phyloP scores from a whole-genome alignment of 2,113 vertebrate species.

The Mungos mungo region DNA sequence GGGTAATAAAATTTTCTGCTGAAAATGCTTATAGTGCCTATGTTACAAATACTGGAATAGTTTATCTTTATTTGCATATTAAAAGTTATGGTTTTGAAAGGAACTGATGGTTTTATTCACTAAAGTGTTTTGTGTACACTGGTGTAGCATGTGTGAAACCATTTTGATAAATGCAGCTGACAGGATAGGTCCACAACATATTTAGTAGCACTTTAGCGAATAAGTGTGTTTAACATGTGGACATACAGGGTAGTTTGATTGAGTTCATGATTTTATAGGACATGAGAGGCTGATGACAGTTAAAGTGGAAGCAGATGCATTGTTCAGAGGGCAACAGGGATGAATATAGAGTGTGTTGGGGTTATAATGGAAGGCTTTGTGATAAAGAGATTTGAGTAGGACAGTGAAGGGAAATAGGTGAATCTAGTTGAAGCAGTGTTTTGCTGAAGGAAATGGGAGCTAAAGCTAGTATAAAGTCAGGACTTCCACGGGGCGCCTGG shows the following conservation, averaged over 20 bases:
- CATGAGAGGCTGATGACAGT: background rate
- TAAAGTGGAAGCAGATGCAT: background rate
- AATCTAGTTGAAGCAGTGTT: background rate
- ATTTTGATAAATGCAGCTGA: slow-evolving; percentile 4
- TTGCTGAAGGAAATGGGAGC: background rate
- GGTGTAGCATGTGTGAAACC: background rate
- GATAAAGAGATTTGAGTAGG: background rate
- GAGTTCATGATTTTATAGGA: slow-evolving; percentile 5
- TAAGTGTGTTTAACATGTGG: background rate
- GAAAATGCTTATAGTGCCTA: background rate
- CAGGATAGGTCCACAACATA: background rate
- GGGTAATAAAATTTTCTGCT: background rate
- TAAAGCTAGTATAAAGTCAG: slow-evolving; percentile 2
- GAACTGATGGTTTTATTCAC: background rate
- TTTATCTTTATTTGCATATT: background rate
- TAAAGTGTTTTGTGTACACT: background rate
- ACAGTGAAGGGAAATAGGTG: background rate
- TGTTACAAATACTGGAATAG: background rate
- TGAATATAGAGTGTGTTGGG: slow-evolving; percentile 8
- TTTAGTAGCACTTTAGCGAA: background rate
- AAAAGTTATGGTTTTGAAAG: slow-evolving; percentile 7
- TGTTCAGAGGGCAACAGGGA: background rate
- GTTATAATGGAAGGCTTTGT: background rate
- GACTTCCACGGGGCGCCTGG: background rate
- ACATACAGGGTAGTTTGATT: background rate